phyloP scores from a whole-genome alignment of 2,797 vertebrate genomes.

The Telmatherina bonti region DNA sequence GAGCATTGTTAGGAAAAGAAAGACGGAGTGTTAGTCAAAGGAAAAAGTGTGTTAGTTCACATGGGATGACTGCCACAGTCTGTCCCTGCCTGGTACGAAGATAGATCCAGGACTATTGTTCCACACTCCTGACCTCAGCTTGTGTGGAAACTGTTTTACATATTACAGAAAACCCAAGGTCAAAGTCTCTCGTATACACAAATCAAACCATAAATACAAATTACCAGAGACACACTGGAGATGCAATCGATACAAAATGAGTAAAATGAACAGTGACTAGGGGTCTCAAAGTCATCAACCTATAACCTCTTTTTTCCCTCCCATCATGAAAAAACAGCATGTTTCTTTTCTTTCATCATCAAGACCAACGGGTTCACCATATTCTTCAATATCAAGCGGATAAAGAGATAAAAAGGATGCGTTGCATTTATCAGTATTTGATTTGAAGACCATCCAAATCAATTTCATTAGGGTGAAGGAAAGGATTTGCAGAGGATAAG shows the following conservation, averaged over 20 bases:
- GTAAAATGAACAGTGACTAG: conserved; percentile 35
- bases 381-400: not conserved
- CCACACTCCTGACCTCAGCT: conserved; percentile 12
- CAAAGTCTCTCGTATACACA: conserved; percentile 32
- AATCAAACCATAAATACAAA: conserved; percentile 29
- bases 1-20: conserved; percentile 49
- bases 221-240: conserved; percentile 29
- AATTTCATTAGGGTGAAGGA: conserved; percentile 42
- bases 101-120: conserved; percentile 31
- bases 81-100: conserved; percentile 36
- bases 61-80: conserved; percentile 29
- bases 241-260: conserved; percentile 47
- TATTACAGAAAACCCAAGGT: conserved; percentile 11
- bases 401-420: conserved; percentile 11
- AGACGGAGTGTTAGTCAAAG: conserved; percentile 44
- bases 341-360: conserved; percentile 17
- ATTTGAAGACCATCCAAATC: conserved; percentile 50
- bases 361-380: conserved; percentile 9
- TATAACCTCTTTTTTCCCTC: conserved; percentile 26
- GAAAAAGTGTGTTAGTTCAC: conserved; percentile 38
- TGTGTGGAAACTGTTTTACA: conserved; percentile 38
- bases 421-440: conserved; percentile 26
- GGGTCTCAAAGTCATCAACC: conserved; percentile 19
- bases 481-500: conserved; percentile 67
- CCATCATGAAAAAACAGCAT: conserved; percentile 8